phyloP scores from a whole-genome alignment of 2,888 invertebrate species.

The Venustoraphidia nigricollis region DNA sequence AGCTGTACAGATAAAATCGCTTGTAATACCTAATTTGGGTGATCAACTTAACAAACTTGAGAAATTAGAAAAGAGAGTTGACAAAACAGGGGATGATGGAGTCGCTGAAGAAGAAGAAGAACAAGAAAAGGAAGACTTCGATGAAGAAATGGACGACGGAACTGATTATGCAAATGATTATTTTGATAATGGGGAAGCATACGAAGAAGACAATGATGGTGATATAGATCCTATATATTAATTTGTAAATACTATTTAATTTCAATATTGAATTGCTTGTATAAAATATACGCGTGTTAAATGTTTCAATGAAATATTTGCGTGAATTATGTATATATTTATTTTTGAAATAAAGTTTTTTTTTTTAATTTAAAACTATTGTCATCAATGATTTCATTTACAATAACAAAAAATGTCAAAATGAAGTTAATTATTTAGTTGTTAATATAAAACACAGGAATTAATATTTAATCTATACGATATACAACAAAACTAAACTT shows the following conservation, averaged over 20 bases:
- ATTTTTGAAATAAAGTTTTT: neutral
- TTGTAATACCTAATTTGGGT: neutral
- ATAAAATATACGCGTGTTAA: neutral
- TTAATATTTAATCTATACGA: no score
- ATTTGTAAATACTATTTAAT: neutral
- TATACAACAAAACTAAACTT: no score
- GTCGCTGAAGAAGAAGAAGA: conserved; percentile 36
- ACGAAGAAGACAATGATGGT: conserved; percentile 72
- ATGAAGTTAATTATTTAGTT: no score
- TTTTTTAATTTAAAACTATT: neutral
- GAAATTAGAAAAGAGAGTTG: conserved; percentile 46
- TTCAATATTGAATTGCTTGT: neutral
- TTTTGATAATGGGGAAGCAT: conserved; percentile 77
- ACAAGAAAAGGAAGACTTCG: conserved; percentile 49
- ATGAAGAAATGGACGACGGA: conserved; percentile 78
- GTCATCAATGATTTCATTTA: no score
- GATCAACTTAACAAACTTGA: conserved; percentile 32
- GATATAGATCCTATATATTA: conserved; percentile 72
- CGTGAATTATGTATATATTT: neutral
- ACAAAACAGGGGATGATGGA: conserved; percentile 37
- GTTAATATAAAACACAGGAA: no score
- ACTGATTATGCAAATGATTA: conserved; percentile 79
- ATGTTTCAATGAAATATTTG: neutral
- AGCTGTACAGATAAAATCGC: conserved; percentile 1
- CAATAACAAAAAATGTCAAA: no score